Evolutionary conservation across 2,113 vertebrate species (phyloP).

Genomic region (Hemibates koningsi): DNA sequence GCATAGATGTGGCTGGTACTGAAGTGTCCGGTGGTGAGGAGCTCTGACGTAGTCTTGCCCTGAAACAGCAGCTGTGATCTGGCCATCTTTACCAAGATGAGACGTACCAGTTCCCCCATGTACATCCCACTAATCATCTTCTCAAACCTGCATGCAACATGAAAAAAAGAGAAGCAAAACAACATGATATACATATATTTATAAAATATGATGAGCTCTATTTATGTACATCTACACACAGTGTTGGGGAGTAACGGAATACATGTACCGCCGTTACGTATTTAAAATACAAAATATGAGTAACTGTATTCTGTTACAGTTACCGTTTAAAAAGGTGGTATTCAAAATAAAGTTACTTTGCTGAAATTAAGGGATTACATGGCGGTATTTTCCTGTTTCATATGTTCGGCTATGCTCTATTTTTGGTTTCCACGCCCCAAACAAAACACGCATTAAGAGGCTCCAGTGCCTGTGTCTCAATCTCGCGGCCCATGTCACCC

Average conservation of each 20-base stretch:
- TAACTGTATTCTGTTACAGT: too few relatives aligned
- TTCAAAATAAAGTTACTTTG: background rate
- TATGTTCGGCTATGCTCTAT: background rate
- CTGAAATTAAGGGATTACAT: rapidly evolving
- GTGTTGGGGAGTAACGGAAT: background rate
- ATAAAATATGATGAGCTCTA: background rate
- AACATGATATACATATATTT: background rate
- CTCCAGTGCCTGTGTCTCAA: background rate
- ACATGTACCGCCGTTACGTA: too few relatives aligned
- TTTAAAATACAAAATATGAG: too few relatives aligned
- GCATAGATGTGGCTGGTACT: slow-evolving; percentile 82
- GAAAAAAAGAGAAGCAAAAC: background rate
- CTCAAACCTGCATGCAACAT: slow-evolving; percentile 81
- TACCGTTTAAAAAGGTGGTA: rapidly evolving
- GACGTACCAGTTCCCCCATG: slow-evolving; percentile 93
- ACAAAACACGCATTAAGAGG: background rate
- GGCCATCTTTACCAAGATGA: slow-evolving; percentile 93
- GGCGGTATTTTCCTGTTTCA: background rate
- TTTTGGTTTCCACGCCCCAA: background rate
- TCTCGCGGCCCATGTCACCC: too few relatives aligned
- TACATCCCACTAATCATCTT: slow-evolving; percentile 99
- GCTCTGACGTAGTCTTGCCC: slow-evolving; percentile 76
- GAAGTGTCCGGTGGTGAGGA: slow-evolving; percentile 81
- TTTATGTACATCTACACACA: background rate
- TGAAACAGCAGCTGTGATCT: slow-evolving; percentile 83